Evolutionary conservation across 2,888 invertebrate species (phyloP), one percentile per base, ranked within the genome.

Genomic region (Lamellibrachia columna): DNA sequence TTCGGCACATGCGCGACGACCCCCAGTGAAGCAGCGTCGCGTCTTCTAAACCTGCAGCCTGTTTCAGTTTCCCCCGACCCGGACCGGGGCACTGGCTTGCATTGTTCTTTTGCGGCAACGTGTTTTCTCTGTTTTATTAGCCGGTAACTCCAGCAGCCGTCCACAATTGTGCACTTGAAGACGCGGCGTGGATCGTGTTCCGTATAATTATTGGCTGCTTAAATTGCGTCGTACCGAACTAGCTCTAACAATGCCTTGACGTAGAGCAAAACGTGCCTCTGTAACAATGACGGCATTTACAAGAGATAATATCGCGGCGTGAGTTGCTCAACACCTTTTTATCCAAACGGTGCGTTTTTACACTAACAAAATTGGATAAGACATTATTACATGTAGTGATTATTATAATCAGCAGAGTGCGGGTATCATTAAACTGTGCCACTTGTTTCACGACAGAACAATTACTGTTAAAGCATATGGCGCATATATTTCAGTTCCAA

Each of bases 111-210:
- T 75, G 22, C 75, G 75, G 75, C 75, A 75, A 75, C 75, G 75
- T 75, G 75, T 75, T 75, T 75, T 75, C 75, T 15, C 75, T 15
- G 75, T 75, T 75, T 75, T 75, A 75, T 75, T 75, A 75, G 75
- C 75, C 75, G 75, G 75, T 75, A 75, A 75, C 75, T 75, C 22
- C 75, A 75, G 75, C 75, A 75, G 75, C 15, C 75, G 75, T 75
- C 75, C 75, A 75, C 75, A 75, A 75, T 75, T 75, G 75, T 75
- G 75, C 75, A 75, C 75, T 75, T 75, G 75, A 75, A 75, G 75
- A 75, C 75, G 75, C 11, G 15, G 75, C 3, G 15, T 22, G 75
- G 75, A 75, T 75, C 75, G 75, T 75, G 75, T 75, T 75, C 75
- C 75, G 75, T 75, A 75, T 75, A 75, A 75, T 75, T 75, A 75